These are phyloP conservation scores for Drosophila hydei DNA, from an alignment of 1,140 invertebrate genomes.

Conservation along the genomic window DNA sequence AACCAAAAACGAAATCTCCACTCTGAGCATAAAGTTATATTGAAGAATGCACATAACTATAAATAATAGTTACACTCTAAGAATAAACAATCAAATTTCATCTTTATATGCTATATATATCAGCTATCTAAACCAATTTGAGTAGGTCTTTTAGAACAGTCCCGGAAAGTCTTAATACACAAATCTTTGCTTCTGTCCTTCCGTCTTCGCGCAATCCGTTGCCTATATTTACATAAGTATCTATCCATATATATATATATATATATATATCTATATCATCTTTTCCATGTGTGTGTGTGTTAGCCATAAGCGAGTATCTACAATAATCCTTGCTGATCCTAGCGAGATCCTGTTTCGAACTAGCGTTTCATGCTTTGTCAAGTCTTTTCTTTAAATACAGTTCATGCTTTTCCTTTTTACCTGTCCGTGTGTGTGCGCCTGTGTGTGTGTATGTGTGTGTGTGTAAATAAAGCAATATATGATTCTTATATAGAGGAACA, in stretches of 20 bases:
- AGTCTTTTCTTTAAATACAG: slow-evolving; percentile 45
- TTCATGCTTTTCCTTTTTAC: slow-evolving; percentile 9
- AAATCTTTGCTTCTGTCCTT: no score
- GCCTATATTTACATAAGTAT: neutral
- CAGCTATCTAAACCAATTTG: no score
- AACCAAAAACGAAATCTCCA: no score
- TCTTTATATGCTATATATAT: no score
- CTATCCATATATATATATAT: neutral
- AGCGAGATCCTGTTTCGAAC: slow-evolving; percentile 28
- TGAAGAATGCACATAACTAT: no score
- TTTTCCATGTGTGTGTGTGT: neutral
- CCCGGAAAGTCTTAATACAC: no score
- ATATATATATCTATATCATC: neutral
- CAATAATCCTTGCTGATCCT: slow-evolving; percentile 20
- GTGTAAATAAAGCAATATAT: slow-evolving; percentile 16
- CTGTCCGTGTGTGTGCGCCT: slow-evolving; percentile 11
- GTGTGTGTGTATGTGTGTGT: neutral
- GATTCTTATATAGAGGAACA: slow-evolving; percentile 36
- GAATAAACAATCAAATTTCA: no score
- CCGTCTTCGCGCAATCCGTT: no score
- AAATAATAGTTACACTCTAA: no score
- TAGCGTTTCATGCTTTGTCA: slow-evolving; percentile 35
- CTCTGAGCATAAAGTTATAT: no score
- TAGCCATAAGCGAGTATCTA: slow-evolving; percentile 36
- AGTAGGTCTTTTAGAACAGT: no score